These are phyloP conservation scores for Psittacula cyanocephala DNA, from an alignment of 2,113 vertebrate species.

Conservation along the genomic window DNA sequence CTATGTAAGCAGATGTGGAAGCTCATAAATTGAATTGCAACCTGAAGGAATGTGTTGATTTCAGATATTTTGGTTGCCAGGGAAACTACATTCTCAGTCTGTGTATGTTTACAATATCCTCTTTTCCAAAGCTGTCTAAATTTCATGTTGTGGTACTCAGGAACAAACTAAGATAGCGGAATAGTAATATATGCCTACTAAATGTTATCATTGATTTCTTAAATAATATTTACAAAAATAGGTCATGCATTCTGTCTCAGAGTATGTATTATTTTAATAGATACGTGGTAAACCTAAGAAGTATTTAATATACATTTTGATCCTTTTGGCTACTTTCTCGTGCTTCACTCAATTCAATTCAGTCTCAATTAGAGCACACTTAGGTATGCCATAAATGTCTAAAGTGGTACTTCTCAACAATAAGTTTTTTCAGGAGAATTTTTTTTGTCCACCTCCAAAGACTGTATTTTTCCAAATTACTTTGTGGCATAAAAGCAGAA, in stretches of 20 bases:
- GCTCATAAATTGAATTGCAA: slow-evolving; percentile 64
- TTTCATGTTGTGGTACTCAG: background rate
- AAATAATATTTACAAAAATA: background rate
- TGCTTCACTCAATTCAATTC: background rate
- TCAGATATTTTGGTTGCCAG: slow-evolving; percentile 61
- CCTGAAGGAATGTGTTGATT: slow-evolving; percentile 51
- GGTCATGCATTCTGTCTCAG: background rate
- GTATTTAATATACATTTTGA: background rate
- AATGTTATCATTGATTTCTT: background rate
- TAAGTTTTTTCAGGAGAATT: background rate
- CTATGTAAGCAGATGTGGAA: slow-evolving; percentile 62
- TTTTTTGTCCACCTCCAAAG: background rate
- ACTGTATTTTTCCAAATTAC: background rate
- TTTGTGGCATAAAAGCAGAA: background rate
- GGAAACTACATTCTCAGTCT: slow-evolving; percentile 57
- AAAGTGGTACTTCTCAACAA: background rate
- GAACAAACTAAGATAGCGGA: background rate
- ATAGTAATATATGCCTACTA: background rate
- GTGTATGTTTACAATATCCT: slow-evolving; percentile 18
- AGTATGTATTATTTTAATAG: background rate
- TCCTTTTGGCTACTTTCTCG: background rate
- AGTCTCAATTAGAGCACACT: background rate
- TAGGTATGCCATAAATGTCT: background rate
- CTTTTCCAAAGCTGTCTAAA: slow-evolving; percentile 38
- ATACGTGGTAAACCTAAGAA: background rate